Percentiles rank a stretch among this genome's conserved stretches.
These are phyloP conservation scores for Pollenia amentaria DNA, from an alignment of 2,888 invertebrate genomes.

Conservation along the genomic window DNA sequence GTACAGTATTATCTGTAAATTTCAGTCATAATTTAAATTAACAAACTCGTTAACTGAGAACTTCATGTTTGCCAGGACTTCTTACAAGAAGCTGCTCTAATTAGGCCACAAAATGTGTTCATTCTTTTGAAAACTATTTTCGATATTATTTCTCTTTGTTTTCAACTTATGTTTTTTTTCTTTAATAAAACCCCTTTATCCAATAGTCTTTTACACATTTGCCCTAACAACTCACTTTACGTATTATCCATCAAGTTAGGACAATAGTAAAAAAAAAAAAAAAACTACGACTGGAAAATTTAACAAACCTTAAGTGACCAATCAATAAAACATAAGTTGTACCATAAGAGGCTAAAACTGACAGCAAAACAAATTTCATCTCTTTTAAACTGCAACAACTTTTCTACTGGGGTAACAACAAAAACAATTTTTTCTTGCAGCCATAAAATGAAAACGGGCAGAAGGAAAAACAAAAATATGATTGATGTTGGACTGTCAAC, in stretches of 20 bases:
- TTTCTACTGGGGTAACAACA: constrained; percentile 11
- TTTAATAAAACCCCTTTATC: neutral
- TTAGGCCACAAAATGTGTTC: too few species aligned
- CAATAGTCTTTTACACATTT: neutral
- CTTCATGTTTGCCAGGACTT: too few species aligned
- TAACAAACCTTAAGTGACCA: constrained; percentile 72
- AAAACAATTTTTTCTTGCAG: neutral
- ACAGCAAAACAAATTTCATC: constrained; percentile 59
- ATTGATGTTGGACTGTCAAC: constrained; percentile 73
- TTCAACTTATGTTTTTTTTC: neutral
- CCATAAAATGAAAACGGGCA: neutral
- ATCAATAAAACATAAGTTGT: constrained; percentile 71
- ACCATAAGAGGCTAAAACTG: constrained; percentile 40
- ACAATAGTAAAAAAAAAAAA: neutral
- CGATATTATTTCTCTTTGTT: neutral
- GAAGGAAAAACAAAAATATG: constrained; percentile 64
- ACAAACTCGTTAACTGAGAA: too few species aligned
- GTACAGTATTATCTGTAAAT: too few species aligned
- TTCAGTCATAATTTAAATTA: too few species aligned
- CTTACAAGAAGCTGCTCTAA: too few species aligned
- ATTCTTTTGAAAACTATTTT: neutral
- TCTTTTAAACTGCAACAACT: constrained; percentile 45
- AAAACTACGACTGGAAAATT: constrained; percentile 21
- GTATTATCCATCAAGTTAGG: constrained; percentile 46
- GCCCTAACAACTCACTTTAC: constrained; percentile 8